Evolutionary conservation across 2,113 vertebrate genomes (phyloP).

Genomic region (Macaca fascicularis): DNA sequence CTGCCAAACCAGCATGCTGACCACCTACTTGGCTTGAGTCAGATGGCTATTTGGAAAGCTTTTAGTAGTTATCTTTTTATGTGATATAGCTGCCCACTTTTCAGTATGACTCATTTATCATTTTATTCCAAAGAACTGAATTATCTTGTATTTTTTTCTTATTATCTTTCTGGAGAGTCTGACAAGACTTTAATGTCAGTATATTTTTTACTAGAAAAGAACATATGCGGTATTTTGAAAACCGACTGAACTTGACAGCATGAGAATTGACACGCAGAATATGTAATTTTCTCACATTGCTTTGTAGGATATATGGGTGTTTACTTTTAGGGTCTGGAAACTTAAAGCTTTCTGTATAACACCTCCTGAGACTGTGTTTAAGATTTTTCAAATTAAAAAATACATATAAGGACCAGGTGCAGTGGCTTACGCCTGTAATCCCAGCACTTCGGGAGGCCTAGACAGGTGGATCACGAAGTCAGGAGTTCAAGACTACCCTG

Average conservation of each 20-base stretch:
- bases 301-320: slow-evolving; percentile 11
- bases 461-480: no score
- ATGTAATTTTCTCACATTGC: slow-evolving; percentile 61
- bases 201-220: slow-evolving; percentile 63
- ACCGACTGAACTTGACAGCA: slow-evolving; percentile 55
- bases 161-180: slow-evolving; percentile 63
- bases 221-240: slow-evolving; percentile 58
- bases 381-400: slow-evolving; percentile 20
- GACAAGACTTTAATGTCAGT: slow-evolving; percentile 70
- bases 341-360: slow-evolving; percentile 31
- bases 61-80: slow-evolving; percentile 57
- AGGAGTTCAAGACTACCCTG: no score
- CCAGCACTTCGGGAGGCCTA: no score
- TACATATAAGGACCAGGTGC: no score
- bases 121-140: slow-evolving; percentile 62
- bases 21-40: slow-evolving; percentile 70
- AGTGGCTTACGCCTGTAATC: no score
- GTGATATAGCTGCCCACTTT: slow-evolving; percentile 68
- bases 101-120: slow-evolving; percentile 66
- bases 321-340: slow-evolving; percentile 55
- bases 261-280: slow-evolving; percentile 56
- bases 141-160: slow-evolving; percentile 58
- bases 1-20: slow-evolving; percentile 52
- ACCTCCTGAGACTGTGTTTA: slow-evolving; percentile 14
- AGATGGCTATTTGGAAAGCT: slow-evolving; percentile 68